Base-by-base conservation (phyloP, 2,113 vertebrate species). In the Toxotes jaculatrix region DNA sequence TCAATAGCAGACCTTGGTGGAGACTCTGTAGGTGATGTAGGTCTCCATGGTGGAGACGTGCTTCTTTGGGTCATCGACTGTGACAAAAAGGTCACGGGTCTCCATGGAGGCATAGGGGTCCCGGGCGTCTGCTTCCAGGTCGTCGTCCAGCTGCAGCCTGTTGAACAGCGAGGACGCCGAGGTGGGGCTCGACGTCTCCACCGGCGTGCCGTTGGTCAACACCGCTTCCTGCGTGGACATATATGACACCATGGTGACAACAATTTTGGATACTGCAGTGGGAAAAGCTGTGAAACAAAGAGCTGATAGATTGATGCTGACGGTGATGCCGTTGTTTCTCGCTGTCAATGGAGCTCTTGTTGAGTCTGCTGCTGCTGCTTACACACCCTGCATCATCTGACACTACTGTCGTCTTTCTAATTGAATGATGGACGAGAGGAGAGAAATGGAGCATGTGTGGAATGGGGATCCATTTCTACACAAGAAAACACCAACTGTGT, bases 11-110 rank as follows among this genome's bases (percentile, higher is more conserved):
- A 99, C 98, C 95, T 98, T 99, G 76, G 98, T 98, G 74, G 96
- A 97, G 90, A 99, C 96, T 89, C 97, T 95, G 89, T 99, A 99
- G 0, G 98, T 99, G 92, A 99, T 98, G 81, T 98, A 99, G 0
- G 98, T 99, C 92, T 99, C 98, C 98, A 99, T 99, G 1, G 98
- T 98, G 80, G 97, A 98, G 32, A 99, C 97, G 0, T 99, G 98
- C 83, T 99, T 99, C 94, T 99, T 99, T 16, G 98, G 98, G 80
- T 99, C 97, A 51, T 99, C 97, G 1, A 99, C 98, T 0, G 96
- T 97, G 88, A 99, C 98, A 78, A 99, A 99, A n/a, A 99, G 96
- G 91, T 99, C 98, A 53, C 96, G 96, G 8, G 96, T 97, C 89
- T 99, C 93, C 1, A 82, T 61, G 0, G 95, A 95, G 86, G 95